Percentiles rank a stretch among this genome's conserved stretches.
Evolutionary conservation across 2,888 invertebrate genomes (phyloP).

Genomic region (Orthosia incerta): DNA sequence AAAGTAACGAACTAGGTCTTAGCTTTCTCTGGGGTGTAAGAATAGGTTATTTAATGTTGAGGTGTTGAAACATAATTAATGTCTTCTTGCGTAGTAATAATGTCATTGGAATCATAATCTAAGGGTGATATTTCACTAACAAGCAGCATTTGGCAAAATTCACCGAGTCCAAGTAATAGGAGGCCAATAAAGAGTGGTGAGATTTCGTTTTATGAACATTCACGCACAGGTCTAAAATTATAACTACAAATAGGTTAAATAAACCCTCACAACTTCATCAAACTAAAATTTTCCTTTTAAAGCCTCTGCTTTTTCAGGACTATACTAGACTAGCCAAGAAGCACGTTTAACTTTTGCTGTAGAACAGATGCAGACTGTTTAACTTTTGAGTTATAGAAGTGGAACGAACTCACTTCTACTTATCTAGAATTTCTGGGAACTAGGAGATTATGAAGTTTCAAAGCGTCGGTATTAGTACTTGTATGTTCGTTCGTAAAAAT

Average conservation of each 20-base stretch:
- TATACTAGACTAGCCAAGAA: background rate
- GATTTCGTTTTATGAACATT: no score
- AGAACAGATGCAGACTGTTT: slow-evolving; percentile 18
- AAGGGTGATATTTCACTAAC: no score
- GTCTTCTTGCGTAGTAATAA: background rate
- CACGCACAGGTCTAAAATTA: no score
- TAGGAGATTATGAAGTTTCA: slow-evolving; percentile 37
- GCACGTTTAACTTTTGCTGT: slow-evolving; percentile 3
- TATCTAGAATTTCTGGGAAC: slow-evolving; percentile 34
- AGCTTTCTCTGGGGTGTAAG: background rate
- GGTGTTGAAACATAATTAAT: background rate
- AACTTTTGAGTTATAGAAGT: slow-evolving; percentile 29
- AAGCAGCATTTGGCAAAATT: no score
- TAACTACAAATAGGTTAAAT: no score
- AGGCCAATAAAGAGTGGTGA: no score
- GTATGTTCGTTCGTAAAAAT: no score
- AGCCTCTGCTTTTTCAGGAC: background rate
- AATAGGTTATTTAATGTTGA: background rate
- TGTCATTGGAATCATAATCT: background rate
- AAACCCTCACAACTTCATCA: background rate
- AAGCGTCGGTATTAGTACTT: slow-evolving; percentile 10
- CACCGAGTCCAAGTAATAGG: no score
- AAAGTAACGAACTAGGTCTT: background rate
- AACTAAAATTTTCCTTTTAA: background rate
- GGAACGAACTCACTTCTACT: slow-evolving; percentile 23